These are phyloP conservation scores for Argyra leucocephala DNA, from an alignment of 2,888 invertebrate species.

Conservation along the genomic window DNA sequence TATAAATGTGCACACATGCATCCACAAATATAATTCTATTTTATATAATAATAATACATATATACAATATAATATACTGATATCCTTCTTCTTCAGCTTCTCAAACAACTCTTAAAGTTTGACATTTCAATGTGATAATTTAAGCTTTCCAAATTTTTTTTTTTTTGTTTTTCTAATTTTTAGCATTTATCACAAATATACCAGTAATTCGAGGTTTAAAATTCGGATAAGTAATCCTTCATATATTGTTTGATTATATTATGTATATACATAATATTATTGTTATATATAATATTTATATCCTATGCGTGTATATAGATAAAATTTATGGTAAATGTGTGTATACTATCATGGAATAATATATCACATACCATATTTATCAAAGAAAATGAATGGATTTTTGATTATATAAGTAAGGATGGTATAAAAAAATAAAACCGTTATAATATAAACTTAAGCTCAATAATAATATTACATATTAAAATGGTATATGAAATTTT, in stretches of 20 bases:
- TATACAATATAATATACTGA: too few relatives aligned
- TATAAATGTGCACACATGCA: too few relatives aligned
- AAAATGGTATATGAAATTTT: background rate
- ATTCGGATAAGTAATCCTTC: background rate
- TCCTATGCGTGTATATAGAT: too few relatives aligned
- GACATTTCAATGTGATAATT: background rate
- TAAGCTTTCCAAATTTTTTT: background rate
- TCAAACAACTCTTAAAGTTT: too few relatives aligned
- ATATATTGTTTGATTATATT: background rate
- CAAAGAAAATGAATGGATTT: background rate
- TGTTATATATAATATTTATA: too few relatives aligned
- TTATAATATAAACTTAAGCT: conserved; percentile 6
- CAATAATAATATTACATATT: conserved; percentile 3
- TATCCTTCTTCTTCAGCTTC: too few relatives aligned
- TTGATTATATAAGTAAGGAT: background rate
- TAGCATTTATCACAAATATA: background rate
- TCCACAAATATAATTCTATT: too few relatives aligned
- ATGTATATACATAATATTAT: too few relatives aligned
- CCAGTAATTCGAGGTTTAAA: background rate
- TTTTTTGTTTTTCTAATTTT: background rate
- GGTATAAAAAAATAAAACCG: background rate
- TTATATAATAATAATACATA: too few relatives aligned
- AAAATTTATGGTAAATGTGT: too few relatives aligned
- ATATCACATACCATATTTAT: background rate
- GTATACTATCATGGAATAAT: too few relatives aligned